Evolutionary conservation across 2,797 vertebrate genomes (phyloP).

Genomic region (Lophura swinhoii): DNA sequence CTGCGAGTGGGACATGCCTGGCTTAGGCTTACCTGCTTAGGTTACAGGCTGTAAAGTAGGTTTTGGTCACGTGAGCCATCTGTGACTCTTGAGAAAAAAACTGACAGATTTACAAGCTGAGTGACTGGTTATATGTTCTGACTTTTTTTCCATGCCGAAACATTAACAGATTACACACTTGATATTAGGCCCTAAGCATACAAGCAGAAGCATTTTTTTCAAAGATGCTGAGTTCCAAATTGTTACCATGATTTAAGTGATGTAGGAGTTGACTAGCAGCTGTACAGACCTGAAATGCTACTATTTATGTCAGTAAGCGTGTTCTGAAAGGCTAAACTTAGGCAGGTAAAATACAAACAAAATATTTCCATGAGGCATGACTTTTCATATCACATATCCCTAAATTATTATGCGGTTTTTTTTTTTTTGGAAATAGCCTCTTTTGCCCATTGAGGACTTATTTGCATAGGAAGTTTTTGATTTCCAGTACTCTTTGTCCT

Average conservation of each 20-base stretch:
- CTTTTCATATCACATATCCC: not conserved
- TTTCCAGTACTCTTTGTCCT: not conserved
- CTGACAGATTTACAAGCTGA: not conserved
- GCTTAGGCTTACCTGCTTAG: not conserved
- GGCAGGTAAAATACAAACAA: not conserved
- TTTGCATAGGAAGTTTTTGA: not conserved
- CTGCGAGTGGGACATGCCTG: too few relatives aligned
- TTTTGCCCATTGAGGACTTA: not conserved
- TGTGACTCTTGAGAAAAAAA: not conserved
- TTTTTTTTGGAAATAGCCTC: not conserved
- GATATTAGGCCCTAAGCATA: not conserved
- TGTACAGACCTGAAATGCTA: not conserved
- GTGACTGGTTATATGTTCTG: not conserved
- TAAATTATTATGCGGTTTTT: not conserved
- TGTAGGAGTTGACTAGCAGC: not conserved
- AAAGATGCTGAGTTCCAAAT: not conserved
- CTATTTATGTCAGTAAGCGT: not conserved
- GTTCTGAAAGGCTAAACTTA: not conserved
- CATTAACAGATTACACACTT: not conserved
- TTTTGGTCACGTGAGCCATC: not conserved
- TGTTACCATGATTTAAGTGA: not conserved
- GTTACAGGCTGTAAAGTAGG: not conserved
- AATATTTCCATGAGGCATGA: not conserved
- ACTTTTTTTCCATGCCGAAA: not conserved
- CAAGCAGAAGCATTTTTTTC: not conserved